These are phyloP conservation scores for Gorsachius magnificus DNA, from an alignment of 2,797 vertebrate genomes.

Conservation along the genomic window DNA sequence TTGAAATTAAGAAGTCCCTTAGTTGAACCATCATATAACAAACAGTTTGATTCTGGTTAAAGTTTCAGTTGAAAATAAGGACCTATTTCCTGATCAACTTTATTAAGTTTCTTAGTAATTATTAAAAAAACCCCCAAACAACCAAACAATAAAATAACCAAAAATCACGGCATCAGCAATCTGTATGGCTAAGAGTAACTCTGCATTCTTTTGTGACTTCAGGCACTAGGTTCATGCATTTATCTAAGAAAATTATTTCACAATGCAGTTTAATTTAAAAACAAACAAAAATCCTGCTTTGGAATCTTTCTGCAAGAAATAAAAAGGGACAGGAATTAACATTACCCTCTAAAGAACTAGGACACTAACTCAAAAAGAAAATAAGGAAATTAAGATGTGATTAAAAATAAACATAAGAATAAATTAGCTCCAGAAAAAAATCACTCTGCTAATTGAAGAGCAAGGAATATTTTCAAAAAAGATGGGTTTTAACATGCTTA, in stretches of 20 bases:
- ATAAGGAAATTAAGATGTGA: not conserved
- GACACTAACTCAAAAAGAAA: not conserved
- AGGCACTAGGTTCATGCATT: not conserved
- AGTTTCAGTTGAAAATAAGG: not conserved
- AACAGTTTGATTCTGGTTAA: not conserved
- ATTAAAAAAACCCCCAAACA: not conserved
- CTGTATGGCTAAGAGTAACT: not conserved
- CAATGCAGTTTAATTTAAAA: not conserved
- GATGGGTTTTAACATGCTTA: not conserved
- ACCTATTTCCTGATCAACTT: not conserved
- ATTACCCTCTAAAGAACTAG: not conserved
- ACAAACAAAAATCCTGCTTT: not conserved
- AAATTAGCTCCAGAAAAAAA: not conserved
- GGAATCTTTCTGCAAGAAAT: not conserved
- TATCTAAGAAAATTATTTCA: not conserved
- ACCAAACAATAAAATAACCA: not conserved
- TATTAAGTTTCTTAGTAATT: not conserved
- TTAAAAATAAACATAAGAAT: not conserved
- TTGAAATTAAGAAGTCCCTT: not conserved
- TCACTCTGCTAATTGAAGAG: not conserved
- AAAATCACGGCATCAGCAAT: not conserved
- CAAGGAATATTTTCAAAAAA: not conserved
- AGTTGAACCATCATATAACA: not conserved
- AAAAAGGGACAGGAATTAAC: not conserved
- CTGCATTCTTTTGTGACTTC: not conserved